These are phyloP conservation scores for Pyrgilauda ruficollis DNA, from an alignment of 2,113 vertebrate genomes.

Conservation along the genomic window DNA sequence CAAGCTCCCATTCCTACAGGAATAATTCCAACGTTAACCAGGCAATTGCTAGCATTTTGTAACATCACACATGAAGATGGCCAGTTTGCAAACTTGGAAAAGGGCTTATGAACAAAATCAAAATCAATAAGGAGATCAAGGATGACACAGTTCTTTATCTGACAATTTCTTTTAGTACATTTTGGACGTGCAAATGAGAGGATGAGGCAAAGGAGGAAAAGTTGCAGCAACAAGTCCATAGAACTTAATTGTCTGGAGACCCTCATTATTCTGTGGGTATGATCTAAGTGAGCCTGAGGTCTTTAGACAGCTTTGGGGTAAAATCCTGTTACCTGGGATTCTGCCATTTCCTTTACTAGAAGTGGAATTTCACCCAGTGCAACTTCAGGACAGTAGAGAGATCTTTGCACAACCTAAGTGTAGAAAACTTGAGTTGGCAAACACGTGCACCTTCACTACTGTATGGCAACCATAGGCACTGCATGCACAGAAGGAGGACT, in stretches of 20 bases:
- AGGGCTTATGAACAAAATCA: neutral
- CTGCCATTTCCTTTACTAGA: neutral
- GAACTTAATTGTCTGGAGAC: neutral
- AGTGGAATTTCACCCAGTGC: neutral
- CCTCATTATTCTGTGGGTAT: neutral
- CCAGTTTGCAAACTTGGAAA: neutral
- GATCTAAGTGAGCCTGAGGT: neutral
- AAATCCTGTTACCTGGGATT: neutral
- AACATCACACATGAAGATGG: neutral
- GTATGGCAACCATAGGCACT: neutral
- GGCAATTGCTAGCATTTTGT: neutral
- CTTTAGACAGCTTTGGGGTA: neutral
- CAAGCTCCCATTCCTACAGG: neutral
- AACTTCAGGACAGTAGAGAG: neutral
- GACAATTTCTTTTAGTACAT: neutral
- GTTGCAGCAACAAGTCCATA: neutral
- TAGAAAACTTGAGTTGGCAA: neutral
- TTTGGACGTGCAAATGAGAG: neutral
- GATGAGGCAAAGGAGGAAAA: neutral
- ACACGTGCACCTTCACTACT: rapidly evolving
- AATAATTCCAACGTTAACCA: neutral
- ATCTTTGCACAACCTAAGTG: neutral
- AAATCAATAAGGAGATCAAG: neutral
- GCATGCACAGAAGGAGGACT: rapidly evolving
- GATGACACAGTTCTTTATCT: neutral